Conservation (phyloP, 2,888 invertebrate species). For the Chromoteleia sp. region DNA sequence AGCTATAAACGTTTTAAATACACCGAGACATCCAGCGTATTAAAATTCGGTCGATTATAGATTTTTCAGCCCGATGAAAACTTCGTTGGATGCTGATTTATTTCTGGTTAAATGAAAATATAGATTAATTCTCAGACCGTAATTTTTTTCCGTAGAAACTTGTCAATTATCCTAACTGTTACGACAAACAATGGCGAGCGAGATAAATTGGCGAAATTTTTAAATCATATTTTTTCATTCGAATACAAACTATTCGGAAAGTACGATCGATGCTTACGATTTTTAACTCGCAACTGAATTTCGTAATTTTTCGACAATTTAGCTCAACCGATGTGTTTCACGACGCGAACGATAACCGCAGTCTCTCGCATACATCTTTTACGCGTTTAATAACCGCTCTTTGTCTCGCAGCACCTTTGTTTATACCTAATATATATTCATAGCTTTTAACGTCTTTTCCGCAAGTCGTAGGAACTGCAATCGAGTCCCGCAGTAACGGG, state of each 20-base stretch:
- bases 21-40: constrained; percentile 6
- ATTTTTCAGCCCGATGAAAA: constrained; percentile 27
- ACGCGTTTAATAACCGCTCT: constrained; percentile 29
- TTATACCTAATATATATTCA: constrained; percentile 83
- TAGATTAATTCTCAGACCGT: background rate
- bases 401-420: constrained; percentile 72
- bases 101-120: constrained; percentile 23
- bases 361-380: constrained; percentile 17
- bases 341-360: constrained; percentile 3
- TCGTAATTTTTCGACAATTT: background rate
- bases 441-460: constrained; percentile 78
- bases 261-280: too few relatives aligned
- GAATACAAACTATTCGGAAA: too few relatives aligned
- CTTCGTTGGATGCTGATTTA: constrained; percentile 7
- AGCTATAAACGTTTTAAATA: constrained; percentile 53
- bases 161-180: background rate
- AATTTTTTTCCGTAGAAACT: constrained; percentile 1
- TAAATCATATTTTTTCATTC: too few relatives aligned
- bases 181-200: background rate
- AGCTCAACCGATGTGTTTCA: background rate
- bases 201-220: too few relatives aligned
- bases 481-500: constrained; percentile 23
- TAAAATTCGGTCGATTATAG: constrained; percentile 37
- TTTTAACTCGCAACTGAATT: too few relatives aligned
- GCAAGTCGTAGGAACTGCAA: constrained; percentile 55